phyloP scores from a whole-genome alignment of 1,140 invertebrate genomes.

The Gryon sp. region DNA sequence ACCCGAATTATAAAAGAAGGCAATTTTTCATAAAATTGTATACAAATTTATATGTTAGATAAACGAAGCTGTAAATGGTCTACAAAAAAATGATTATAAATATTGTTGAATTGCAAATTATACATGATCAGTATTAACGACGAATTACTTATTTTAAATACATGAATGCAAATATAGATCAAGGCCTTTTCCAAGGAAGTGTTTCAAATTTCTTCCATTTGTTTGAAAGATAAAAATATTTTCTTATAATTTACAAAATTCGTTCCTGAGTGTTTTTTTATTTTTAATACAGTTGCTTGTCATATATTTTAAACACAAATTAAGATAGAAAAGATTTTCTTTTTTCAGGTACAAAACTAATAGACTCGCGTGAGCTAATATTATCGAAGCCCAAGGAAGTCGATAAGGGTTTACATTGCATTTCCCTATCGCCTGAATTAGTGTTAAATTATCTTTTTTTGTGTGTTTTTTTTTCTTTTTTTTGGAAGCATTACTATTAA shows the following conservation, averaged over 20 bases:
- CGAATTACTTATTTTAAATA: not conserved
- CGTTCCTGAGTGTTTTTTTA: conserved; percentile 71
- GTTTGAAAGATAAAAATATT: conserved; percentile 44
- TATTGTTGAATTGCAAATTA: not conserved
- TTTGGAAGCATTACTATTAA: conserved; percentile 65
- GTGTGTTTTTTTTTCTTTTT: conserved; percentile 14
- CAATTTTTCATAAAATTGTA: no score
- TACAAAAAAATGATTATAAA: no score
- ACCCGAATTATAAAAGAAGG: conserved; percentile 51
- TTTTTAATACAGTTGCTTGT: conserved; percentile 32
- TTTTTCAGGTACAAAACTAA: conserved; percentile 74
- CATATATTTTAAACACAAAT: conserved; percentile 55
- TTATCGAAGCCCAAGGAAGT: conserved; percentile 58
- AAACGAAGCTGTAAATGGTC: no score
- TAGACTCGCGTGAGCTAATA: conserved; percentile 63
- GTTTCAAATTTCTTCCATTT: conserved; percentile 41
- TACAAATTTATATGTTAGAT: no score
- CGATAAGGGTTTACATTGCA: conserved; percentile 27
- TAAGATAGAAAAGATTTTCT: conserved; percentile 67
- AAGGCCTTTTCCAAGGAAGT: conserved; percentile 44
- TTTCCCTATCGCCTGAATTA: conserved; percentile 35
- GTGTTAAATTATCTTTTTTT: no score
- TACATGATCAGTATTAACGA: not conserved
- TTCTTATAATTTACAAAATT: conserved; percentile 48
- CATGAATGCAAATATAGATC: conserved; percentile 20